A percentile compares a stretch with the other conserved stretches of the same genome.
phyloP scores from a whole-genome alignment of 2,888 invertebrate species.

The Didymodactylos carnosus region DNA sequence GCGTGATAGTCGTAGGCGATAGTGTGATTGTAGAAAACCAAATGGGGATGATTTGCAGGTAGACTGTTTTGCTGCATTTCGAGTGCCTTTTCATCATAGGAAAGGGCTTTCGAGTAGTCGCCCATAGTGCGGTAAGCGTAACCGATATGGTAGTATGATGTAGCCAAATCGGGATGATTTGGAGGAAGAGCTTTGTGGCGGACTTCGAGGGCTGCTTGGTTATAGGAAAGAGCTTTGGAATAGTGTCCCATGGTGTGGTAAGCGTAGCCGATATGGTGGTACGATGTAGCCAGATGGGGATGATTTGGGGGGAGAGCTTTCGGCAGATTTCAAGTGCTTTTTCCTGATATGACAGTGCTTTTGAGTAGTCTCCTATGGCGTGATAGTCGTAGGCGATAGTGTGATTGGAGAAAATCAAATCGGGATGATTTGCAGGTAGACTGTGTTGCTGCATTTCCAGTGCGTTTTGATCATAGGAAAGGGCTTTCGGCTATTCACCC shows the following conservation, averaged over 20 bases:
- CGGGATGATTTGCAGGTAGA: not conserved
- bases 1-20: not conserved
- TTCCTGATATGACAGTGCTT: not conserved
- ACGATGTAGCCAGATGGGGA: not conserved
- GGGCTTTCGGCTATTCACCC: not conserved
- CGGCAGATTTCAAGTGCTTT: not conserved
- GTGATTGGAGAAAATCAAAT: not conserved
- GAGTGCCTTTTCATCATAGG: not conserved
- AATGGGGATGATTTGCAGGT: not conserved
- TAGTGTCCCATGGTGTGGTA: not conserved
- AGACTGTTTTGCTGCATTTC: not conserved
- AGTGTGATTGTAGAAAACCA: not conserved
- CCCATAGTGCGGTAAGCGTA: not conserved
- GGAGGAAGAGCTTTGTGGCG: not conserved
- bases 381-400: not conserved
- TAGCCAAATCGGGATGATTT: not conserved
- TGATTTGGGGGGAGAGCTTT: not conserved
- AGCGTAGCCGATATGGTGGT: not conserved
- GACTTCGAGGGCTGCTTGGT: not conserved
- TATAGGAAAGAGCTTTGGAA: not conserved
- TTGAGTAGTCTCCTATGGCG: not conserved
- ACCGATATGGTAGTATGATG: not conserved
- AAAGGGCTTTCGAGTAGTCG: not conserved
- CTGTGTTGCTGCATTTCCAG: not conserved
- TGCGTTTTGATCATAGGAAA: not conserved